Percentiles rank a stretch among this genome's conserved stretches.
phyloP scores from a whole-genome alignment of 2,888 invertebrate species.

The Eilema sororculum region DNA sequence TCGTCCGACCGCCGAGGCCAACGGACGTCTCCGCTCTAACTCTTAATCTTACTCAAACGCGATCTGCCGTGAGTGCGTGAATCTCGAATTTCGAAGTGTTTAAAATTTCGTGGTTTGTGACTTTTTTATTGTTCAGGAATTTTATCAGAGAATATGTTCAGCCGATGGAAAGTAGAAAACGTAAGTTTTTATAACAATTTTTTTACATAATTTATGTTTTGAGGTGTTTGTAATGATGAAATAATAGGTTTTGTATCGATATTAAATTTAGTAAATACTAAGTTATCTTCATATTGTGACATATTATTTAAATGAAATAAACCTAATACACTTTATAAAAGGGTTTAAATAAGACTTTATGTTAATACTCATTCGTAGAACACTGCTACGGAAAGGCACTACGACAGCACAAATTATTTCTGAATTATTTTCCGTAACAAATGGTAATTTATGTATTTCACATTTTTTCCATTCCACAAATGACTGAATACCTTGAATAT shows the following conservation, averaged over 20 bases:
- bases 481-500: background rate
- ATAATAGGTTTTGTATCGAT: background rate
- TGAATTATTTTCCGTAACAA: background rate
- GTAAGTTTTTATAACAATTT: conserved; percentile 69
- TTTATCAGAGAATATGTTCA: conserved; percentile 47
- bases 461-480: background rate
- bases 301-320: background rate
- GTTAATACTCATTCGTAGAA: background rate
- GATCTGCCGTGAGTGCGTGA: conserved; percentile 67
- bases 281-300: background rate
- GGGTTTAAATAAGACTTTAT: background rate
- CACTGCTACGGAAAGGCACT: background rate
- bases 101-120: conserved; percentile 73
- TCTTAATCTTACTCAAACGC: conserved; percentile 29
- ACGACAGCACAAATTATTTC: background rate
- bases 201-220: conserved; percentile 38
- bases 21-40: conserved; percentile 52
- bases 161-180: conserved; percentile 68
- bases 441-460: background rate
- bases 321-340: background rate
- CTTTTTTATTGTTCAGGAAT: conserved; percentile 66
- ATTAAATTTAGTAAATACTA: background rate
- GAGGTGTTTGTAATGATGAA: background rate
- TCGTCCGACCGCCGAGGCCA: conserved; percentile 61
- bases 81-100: conserved; percentile 60